Conservation (phyloP, 1,140 invertebrate genomes). For the Diorhabda sublineata region DNA sequence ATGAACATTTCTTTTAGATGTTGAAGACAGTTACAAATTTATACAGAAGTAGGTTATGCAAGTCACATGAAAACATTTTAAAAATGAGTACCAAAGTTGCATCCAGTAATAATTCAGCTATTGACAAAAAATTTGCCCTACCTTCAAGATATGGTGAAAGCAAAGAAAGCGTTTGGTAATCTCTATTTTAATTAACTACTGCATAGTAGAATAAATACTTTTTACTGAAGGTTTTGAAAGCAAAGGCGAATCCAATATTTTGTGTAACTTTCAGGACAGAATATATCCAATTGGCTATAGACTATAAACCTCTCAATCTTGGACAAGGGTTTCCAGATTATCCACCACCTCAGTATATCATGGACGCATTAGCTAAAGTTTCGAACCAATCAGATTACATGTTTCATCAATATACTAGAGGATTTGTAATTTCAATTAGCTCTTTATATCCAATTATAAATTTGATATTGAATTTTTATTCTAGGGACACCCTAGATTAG, state of each 20-base stretch:
- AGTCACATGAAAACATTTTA: not conserved
- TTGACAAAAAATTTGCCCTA: conserved; percentile 28
- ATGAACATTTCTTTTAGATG: no score
- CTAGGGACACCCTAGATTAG: conserved; percentile 80
- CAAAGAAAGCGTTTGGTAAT: conserved; percentile 39
- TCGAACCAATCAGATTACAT: conserved; percentile 67
- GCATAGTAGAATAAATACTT: conserved; percentile 4
- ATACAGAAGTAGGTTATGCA: no score
- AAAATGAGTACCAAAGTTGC: not conserved
- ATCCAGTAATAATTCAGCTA: not conserved
- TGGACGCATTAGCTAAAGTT: conserved; percentile 69
- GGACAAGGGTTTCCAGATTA: conserved; percentile 98
- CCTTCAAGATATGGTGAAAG: conserved; percentile 35
- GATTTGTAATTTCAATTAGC: conserved; percentile 59
- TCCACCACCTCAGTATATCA: conserved; percentile 78
- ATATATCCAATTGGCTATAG: conserved; percentile 81
- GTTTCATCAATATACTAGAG: conserved; percentile 88
- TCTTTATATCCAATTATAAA: no score
- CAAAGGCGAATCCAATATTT: conserved; percentile 5
- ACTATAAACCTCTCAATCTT: conserved; percentile 90
- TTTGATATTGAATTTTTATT: not conserved
- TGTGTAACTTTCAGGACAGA: conserved; percentile 73
- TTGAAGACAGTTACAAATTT: no score
- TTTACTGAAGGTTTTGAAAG: conserved; percentile 5
- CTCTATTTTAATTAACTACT: not conserved